Evolutionary conservation across 1,140 invertebrate species (phyloP).

Genomic region (Coptotermes formosanus): DNA sequence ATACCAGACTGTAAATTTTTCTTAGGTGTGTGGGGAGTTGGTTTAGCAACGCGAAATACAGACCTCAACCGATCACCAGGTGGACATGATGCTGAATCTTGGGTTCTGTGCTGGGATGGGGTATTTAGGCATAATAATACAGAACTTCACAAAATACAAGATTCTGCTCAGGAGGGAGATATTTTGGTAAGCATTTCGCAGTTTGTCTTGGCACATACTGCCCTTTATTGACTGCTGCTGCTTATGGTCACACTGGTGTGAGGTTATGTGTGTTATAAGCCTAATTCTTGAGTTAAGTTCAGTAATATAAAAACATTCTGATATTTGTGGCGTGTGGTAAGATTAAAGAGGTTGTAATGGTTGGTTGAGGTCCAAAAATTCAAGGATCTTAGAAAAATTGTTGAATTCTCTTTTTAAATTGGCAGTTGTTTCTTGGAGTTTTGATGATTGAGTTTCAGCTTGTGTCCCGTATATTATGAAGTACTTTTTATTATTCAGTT

Average conservation of each 20-base stretch:
- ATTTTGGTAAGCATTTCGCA: conserved; percentile 66
- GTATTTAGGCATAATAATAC: conserved; percentile 63
- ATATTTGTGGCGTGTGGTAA: too few species aligned
- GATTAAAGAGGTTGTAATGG: too few species aligned
- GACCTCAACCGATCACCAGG: conserved; percentile 83
- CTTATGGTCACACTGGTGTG: neutral
- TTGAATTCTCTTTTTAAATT: too few species aligned
- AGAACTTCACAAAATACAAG: conserved; percentile 57
- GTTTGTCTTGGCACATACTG: neutral
- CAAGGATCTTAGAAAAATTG: too few species aligned
- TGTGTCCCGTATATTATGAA: too few species aligned
- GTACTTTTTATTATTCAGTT: too few species aligned
- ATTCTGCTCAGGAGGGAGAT: conserved; percentile 85
- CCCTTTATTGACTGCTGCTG: neutral
- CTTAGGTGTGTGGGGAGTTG: conserved; percentile 84
- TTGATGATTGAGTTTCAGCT: too few species aligned
- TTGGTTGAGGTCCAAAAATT: too few species aligned
- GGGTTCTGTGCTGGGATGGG: conserved; percentile 90
- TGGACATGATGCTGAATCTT: conserved; percentile 85
- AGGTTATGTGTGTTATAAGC: neutral
- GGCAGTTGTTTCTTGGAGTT: too few species aligned
- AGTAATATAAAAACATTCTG: too few species aligned
- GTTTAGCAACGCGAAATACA: conserved; percentile 82
- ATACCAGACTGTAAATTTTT: conserved; percentile 18
- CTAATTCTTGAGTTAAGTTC: neutral